Evolutionary conservation across 2,113 vertebrate genomes (phyloP), one percentile per base, ranked within the genome.

Genomic region (Larimichthys crocea): DNA sequence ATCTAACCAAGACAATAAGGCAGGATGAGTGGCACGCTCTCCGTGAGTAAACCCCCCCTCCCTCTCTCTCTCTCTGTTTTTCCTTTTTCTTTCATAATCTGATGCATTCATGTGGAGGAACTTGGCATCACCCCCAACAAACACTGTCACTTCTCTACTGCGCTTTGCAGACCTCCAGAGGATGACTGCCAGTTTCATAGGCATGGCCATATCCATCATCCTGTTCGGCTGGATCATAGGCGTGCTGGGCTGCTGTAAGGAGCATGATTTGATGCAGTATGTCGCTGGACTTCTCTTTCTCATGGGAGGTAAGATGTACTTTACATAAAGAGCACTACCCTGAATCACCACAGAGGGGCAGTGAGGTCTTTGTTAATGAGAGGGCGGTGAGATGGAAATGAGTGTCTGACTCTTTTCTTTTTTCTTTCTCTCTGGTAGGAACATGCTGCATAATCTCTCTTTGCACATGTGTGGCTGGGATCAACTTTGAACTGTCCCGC

Each of bases 361-460:
- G 86, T 76, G 57, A 16, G 55, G 76, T 67, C 60, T 69, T 75
- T 79, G 53, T 48, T 60, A 90, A 83, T 29, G 11, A 70, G 19
- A 56, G n/a, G 17, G 15, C 3, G 76, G 3, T 52, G 63, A 22
- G 60, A 82, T 72, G 65, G 17, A 80, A 79, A 56, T 66, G 49
- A 17, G 17, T 48, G 66, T 2, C 56, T 83, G 46, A 83, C 56
- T 63, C 71, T 66, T 44, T 48, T 42, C 24, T 63, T 66, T 42
- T 42, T 31, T 63, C 15, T 64, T 46, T 26, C 35, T 68, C 35
- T 89, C 53, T 53, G 31, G 62, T 94, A 99, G 98, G 98, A 84
- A 99, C 98, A 70, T 99, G 98, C 96, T 99, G 98, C 94, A 99
- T 99, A 91, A 99, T 99, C 91, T 99, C 98, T 92, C 96, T 99